These are phyloP conservation scores for Entomobrya proxima DNA, from an alignment of 2,888 invertebrate species.

Conservation along the genomic window DNA sequence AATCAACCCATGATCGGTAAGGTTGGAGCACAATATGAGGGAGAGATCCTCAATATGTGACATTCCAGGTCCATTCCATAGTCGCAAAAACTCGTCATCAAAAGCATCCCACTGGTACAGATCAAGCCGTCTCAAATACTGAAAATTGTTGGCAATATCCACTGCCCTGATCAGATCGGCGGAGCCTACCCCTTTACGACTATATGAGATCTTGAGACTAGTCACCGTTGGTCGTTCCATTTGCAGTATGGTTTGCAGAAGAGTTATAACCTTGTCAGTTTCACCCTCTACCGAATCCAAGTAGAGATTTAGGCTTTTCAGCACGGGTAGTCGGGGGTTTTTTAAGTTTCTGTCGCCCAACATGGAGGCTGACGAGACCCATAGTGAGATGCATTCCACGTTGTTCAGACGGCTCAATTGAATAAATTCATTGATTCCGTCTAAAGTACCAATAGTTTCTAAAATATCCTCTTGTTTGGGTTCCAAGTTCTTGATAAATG, in stretches of 20 bases:
- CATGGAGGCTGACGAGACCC: slow-evolving; percentile 51
- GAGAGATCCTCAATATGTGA: slow-evolving; percentile 48
- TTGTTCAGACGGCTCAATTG: slow-evolving; percentile 45
- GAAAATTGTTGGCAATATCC: slow-evolving; percentile 60
- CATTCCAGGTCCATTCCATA: slow-evolving; percentile 55
- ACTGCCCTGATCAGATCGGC: slow-evolving; percentile 52
- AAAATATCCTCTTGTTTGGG: slow-evolving; percentile 14
- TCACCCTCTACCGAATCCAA: slow-evolving; percentile 57
- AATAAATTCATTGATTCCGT: slow-evolving; percentile 63
- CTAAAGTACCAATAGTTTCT: slow-evolving; percentile 60
- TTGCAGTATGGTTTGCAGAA: slow-evolving; percentile 37
- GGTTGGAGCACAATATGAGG: slow-evolving; percentile 59
- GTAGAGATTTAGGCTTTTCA: slow-evolving; percentile 54
- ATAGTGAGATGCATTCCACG: slow-evolving; percentile 57
- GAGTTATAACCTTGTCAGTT: slow-evolving; percentile 34
- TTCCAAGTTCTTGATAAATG: slow-evolving; percentile 51
- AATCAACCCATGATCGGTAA: slow-evolving; percentile 59
- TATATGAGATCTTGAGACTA: slow-evolving; percentile 65
- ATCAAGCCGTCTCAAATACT: slow-evolving; percentile 59
- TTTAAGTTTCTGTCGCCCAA: slow-evolving; percentile 45
- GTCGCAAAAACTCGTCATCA: slow-evolving; percentile 61
- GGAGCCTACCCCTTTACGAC: slow-evolving; percentile 50
- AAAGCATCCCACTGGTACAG: slow-evolving; percentile 68
- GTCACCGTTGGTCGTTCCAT: slow-evolving; percentile 53
- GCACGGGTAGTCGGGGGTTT: slow-evolving; percentile 39